Conservation (phyloP, 1,140 invertebrate genomes). For the Rhagoletis pomonella region DNA sequence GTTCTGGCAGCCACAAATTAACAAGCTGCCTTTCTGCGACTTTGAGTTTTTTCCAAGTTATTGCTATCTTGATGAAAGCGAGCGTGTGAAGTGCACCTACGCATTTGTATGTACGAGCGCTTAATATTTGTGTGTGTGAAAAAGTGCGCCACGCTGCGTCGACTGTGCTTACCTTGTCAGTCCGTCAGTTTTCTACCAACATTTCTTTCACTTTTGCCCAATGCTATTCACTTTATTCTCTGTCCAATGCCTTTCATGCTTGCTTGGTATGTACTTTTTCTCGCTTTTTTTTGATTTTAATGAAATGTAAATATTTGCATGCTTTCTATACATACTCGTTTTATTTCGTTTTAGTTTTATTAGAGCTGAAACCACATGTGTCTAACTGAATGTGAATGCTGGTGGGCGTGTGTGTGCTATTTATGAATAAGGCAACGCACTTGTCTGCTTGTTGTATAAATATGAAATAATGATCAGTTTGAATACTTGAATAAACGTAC, state of each 20-base stretch:
- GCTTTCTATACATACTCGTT: not conserved
- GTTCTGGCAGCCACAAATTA: not conserved
- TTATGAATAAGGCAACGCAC: not conserved
- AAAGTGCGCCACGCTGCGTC: not conserved
- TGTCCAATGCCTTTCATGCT: not conserved
- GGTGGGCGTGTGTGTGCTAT: not conserved
- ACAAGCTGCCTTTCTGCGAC: not conserved
- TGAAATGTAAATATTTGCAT: slow-evolving; percentile 36
- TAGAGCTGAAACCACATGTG: not conserved
- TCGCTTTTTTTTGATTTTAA: slow-evolving; percentile 24
- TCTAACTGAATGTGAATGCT: not conserved
- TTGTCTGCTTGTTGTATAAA: slow-evolving; percentile 10
- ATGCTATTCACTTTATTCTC: slow-evolving; percentile 6
- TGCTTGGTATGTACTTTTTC: not conserved
- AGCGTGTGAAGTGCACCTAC: not conserved
- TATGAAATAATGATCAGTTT: slow-evolving; percentile 24
- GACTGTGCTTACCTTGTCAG: not conserved
- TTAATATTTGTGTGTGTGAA: not conserved
- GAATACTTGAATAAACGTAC: not conserved
- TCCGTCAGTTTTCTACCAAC: not conserved
- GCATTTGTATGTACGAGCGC: not conserved
- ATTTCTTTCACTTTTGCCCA: not conserved
- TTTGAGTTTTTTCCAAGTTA: not conserved
- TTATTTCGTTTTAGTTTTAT: slow-evolving; percentile 43
- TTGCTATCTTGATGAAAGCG: not conserved